Conservation (phyloP, 2,888 invertebrate genomes). For the Eupithecia abbreviata region DNA sequence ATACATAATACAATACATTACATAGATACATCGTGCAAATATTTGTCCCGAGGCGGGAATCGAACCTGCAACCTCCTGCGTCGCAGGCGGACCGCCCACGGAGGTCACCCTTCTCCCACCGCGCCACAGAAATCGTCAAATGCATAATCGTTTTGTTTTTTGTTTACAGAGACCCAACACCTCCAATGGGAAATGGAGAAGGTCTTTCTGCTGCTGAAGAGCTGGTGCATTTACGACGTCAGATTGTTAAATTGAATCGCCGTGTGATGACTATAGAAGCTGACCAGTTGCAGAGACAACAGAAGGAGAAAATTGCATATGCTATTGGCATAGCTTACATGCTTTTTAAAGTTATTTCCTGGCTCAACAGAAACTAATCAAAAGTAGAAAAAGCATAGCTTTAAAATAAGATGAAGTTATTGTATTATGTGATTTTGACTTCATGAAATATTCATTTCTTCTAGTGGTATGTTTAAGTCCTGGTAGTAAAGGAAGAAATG, state of each 20-base stretch:
- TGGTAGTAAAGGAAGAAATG: slow-evolving; percentile 62
- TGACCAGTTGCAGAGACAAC: slow-evolving; percentile 91
- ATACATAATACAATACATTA: too few species aligned
- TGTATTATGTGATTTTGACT: slow-evolving; percentile 65
- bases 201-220: slow-evolving; percentile 90
- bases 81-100: too few species aligned
- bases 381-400: slow-evolving; percentile 54
- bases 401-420: slow-evolving; percentile 72
- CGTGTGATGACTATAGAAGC: slow-evolving; percentile 94
- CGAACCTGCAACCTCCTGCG: too few species aligned
- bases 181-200: slow-evolving; percentile 86
- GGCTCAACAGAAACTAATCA: slow-evolving; percentile 85
- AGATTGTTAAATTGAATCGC: slow-evolving; percentile 93
- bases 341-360: slow-evolving; percentile 92
- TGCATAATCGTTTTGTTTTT: slow-evolving; percentile 5
- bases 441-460: slow-evolving; percentile 63
- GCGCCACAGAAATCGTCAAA: background rate
- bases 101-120: too few species aligned
- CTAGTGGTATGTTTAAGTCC: slow-evolving; percentile 53
- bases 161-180: slow-evolving; percentile 86
- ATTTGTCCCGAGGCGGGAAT: too few species aligned
- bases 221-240: slow-evolving; percentile 91
- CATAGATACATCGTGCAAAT: too few species aligned
- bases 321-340: slow-evolving; percentile 93
- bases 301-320: slow-evolving; percentile 93